Base-by-base conservation (phyloP, 2,888 invertebrate genomes). In the Axea sp. region DNA sequence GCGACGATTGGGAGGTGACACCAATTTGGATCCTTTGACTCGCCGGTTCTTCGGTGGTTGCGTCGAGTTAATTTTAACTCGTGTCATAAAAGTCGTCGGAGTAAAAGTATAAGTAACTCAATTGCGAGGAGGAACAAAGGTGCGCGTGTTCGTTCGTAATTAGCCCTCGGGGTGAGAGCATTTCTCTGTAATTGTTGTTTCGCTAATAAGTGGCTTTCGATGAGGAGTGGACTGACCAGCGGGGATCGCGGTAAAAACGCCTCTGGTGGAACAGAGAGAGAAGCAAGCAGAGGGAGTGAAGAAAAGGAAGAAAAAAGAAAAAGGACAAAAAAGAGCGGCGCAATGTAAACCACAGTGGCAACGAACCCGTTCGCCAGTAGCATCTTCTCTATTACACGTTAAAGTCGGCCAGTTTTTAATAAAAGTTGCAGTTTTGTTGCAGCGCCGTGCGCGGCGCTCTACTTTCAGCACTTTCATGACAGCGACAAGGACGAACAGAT, bases 401-500 rank as follows among this genome's bases (percentile, higher is more conserved):
- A 77, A 83, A 81, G 82, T 82, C 83, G 82, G 82, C 79, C 82
- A 81, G 78, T 79, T 82, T 80, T 81, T 80, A 83, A 80, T 82
- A 81, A 82, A 82, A 79, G 79, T 80, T 57, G 77, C 79, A 79
- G 81, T 67, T 81, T 80, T 81, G 81, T 82, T 82, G 81, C 77
- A 75, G 76, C 77, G 77, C 76, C 64, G 71, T 65, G 75, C 80
- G 55, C 67, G 82, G 37, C 71, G 82, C 82, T 83, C 82, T 76
- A 82, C 83, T 83, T 83, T 81, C 81, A 78, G 81, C 81, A 83
- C 83, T 83, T 83, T 83, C 83, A 78, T 82, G 80, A 82, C 81
- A 79, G 78, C 77, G 78, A 75, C 74, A 76, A 64, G 35, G 76
- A 72, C 43, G 55, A 68, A 45, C 30, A 31, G 31, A 31, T 47